These are phyloP conservation scores for Neosilurus mollespiculum DNA, from an alignment of 2,797 vertebrate species.

Conservation along the genomic window DNA sequence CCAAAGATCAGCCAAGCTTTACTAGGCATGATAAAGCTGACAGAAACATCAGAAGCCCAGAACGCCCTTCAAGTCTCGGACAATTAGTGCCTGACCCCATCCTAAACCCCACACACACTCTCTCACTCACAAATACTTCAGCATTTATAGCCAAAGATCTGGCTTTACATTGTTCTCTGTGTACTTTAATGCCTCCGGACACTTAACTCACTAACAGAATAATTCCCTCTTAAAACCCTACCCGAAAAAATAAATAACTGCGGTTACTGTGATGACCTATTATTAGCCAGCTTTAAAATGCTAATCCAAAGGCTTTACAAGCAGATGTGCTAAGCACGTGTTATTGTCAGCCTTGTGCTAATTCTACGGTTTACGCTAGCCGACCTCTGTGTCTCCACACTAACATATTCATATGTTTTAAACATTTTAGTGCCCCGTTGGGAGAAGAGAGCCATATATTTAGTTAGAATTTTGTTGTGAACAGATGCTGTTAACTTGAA, in stretches of 20 bases:
- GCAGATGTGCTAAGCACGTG: conserved; percentile 21
- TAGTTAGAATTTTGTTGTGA: no score
- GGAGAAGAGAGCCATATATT: conserved; percentile 26
- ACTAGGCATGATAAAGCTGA: conserved; percentile 65
- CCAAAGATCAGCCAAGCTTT: conserved; percentile 69
- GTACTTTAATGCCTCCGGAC: conserved; percentile 21
- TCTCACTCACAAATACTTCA: conserved; percentile 8
- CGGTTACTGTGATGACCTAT: not conserved
- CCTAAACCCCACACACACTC: conserved; percentile 9
- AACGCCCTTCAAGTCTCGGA: conserved; percentile 56
- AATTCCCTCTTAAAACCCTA: not conserved
- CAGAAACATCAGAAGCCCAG: conserved; percentile 60
- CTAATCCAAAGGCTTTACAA: not conserved
- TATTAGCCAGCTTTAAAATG: not conserved
- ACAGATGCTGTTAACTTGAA: conserved; percentile 21
- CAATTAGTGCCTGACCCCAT: conserved; percentile 61
- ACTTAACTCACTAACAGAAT: conserved; percentile 12
- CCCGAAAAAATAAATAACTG: not conserved
- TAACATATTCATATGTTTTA: conserved; percentile 27
- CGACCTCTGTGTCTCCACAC: conserved; percentile 36
- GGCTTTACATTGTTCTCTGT: not conserved
- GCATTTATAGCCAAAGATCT: conserved; percentile 21
- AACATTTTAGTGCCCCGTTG: conserved; percentile 20
- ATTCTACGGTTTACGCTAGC: conserved; percentile 24
- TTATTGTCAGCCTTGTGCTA: conserved; percentile 7